Conservation (phyloP, 1,140 invertebrate species). For the Trachelipus rathkii region DNA sequence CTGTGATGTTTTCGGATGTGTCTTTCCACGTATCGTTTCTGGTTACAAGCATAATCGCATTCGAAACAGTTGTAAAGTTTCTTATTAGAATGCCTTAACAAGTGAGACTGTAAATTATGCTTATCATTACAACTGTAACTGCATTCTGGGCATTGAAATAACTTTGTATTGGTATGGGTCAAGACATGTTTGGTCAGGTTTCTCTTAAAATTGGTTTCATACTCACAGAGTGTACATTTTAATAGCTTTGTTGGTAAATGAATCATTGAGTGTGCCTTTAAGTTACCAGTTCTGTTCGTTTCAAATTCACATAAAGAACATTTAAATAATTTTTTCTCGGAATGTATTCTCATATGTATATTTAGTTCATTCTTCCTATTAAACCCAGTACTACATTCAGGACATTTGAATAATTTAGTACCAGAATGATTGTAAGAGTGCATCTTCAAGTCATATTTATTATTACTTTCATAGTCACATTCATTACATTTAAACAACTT, state of each 20-base stretch:
- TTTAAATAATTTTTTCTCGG: conserved; percentile 19
- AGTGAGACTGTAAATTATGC: conserved; percentile 9
- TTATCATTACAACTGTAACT: conserved; percentile 3
- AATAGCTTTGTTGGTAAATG: conserved; percentile 7
- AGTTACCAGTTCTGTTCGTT: too few relatives aligned
- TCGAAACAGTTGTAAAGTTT: conserved; percentile 24
- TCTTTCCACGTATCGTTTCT: conserved; percentile 12
- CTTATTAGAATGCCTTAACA: conserved; percentile 8
- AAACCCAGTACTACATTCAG: conserved; percentile 14
- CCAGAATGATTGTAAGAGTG: conserved; percentile 24
- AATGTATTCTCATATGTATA: conserved; percentile 22
- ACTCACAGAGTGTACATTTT: conserved; percentile 12
- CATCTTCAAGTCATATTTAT: conserved; percentile 13
- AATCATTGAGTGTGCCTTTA: too few relatives aligned
- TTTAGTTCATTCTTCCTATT: conserved; percentile 21
- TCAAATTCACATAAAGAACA: conserved; percentile 16
- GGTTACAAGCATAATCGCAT: conserved; percentile 19
- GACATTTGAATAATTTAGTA: conserved; percentile 23
- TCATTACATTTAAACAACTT: conserved; percentile 18
- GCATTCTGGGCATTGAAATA: conserved; percentile 18
- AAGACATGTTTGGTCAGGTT: conserved; percentile 21
- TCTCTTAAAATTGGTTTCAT: conserved; percentile 18
- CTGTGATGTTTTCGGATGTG: conserved; percentile 6
- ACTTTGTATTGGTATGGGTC: conserved; percentile 19
- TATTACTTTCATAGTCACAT: conserved; percentile 16